Evolutionary conservation across 2,113 vertebrate species (phyloP), one percentile per base, ranked within the genome.

Genomic region (Picathartes gymnocephalus): DNA sequence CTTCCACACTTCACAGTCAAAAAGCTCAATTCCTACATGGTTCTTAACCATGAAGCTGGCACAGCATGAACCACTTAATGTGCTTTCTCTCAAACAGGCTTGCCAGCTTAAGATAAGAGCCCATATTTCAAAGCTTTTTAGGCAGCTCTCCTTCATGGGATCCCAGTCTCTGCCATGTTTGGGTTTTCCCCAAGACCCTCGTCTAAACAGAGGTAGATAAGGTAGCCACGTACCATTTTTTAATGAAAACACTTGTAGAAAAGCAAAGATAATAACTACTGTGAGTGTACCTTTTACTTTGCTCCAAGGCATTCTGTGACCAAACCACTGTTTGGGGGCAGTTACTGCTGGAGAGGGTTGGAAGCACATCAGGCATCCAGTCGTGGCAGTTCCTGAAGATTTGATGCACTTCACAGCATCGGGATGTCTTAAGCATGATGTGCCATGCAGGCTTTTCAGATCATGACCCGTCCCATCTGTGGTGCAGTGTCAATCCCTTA

Each of bases 91-190:
- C 72, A 31, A 56, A 77, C 70, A 76, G 74, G n/a, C 84, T 87
- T 91, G 74, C 92, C 54, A 70, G 62, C 51, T 82, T 35, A 70
- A 84, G 92, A 88, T 88, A 96, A 95, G 77, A 91, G 17, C 48
- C 33, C 5, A 1, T 35, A 18, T 82, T 86, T 72, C 66, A 88
- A 58, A 71, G 73, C 81, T 71, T 66, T 56, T 54, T 54, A 73
- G 64, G 60, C 76, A 89, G 64, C 65, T 51, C 5, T 28, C 40
- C 56, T 78, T 81, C 39, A 7, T 50, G 62, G 39, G 18, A 84
- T 76, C 57, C 48, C 45, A 28, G 9, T 48, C 58, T 76, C 62
- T 79, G n/a, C 42, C 0, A 0, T 16, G 15, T 24, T 28, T 73
- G 54, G 39, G 24, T 74, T 76, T 81, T 88, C 56, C 45, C 42